Percentiles rank a stretch among this genome's conserved stretches.
These are phyloP conservation scores for Pteromalus puparum DNA, from an alignment of 1,140 invertebrate species.

Conservation along the genomic window DNA sequence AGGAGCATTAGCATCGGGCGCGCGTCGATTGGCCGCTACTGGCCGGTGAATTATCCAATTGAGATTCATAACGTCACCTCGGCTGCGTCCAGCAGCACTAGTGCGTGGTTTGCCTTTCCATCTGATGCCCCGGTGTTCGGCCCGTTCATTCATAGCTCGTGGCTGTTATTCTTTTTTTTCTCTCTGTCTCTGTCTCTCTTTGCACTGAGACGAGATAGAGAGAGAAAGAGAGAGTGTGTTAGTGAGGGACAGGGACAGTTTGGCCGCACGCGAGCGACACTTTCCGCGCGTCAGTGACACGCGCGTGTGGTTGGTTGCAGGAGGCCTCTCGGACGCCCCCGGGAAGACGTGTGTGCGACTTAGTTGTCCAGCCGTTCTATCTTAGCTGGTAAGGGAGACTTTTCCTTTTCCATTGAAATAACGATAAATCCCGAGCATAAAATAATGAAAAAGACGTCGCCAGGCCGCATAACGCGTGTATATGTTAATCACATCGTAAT, in stretches of 20 bases:
- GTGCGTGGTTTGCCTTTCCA: neutral
- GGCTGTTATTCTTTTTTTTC: neutral
- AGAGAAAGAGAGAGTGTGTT: too few relatives aligned
- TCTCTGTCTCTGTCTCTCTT: neutral
- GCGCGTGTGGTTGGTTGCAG: neutral
- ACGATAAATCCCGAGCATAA: too few relatives aligned
- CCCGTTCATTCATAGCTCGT: neutral
- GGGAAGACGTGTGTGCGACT: neutral
- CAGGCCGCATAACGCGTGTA: too few relatives aligned
- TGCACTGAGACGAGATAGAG: neutral
- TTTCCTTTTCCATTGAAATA: too few relatives aligned
- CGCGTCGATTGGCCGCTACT: slow-evolving; percentile 29
- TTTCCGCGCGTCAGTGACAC: neutral
- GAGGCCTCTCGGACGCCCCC: neutral
- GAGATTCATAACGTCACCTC: slow-evolving; percentile 68
- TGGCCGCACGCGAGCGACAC: neutral
- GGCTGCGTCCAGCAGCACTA: neutral
- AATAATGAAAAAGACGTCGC: too few relatives aligned
- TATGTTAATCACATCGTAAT: neutral
- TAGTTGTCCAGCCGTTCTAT: neutral
- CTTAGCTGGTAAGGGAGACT: neutral
- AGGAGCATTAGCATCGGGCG: slow-evolving; percentile 3
- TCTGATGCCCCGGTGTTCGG: neutral
- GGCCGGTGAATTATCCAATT: slow-evolving; percentile 73
- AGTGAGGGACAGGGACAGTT: neutral